Evolutionary conservation across 2,113 vertebrate species (phyloP).

Genomic region (Sylvietta virens): DNA sequence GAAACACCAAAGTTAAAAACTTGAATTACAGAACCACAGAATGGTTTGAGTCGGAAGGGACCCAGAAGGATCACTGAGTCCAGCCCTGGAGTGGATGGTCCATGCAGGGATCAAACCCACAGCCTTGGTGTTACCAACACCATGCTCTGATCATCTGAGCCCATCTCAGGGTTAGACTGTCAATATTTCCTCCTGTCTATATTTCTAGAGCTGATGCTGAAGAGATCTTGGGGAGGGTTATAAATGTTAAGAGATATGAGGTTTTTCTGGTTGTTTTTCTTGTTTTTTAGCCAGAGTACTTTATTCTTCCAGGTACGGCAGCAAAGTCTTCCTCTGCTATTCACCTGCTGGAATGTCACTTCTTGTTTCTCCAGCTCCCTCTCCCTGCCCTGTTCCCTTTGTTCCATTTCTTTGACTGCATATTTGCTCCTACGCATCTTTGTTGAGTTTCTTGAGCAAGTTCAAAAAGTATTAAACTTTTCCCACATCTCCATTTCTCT

Average conservation of each 20-base stretch:
- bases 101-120: background rate
- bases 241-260: background rate
- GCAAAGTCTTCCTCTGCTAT: background rate
- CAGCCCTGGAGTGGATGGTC: rapidly evolving
- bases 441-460: background rate
- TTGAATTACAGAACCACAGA: background rate
- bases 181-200: background rate
- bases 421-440: background rate
- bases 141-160: background rate
- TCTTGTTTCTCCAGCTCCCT: background rate
- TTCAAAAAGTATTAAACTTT: background rate
- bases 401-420: background rate
- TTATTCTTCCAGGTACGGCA: background rate
- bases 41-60: background rate
- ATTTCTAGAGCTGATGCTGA: background rate
- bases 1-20: background rate
- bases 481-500: background rate
- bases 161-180: background rate
- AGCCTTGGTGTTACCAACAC: background rate
- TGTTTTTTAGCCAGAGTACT: background rate
- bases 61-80: background rate
- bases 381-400: background rate
- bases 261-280: rapidly evolving
- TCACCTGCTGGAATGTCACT: background rate
- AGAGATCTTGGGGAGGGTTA: background rate